These are phyloP conservation scores for Cosmopolites sordidus DNA, from an alignment of 2,888 invertebrate genomes.

Conservation along the genomic window DNA sequence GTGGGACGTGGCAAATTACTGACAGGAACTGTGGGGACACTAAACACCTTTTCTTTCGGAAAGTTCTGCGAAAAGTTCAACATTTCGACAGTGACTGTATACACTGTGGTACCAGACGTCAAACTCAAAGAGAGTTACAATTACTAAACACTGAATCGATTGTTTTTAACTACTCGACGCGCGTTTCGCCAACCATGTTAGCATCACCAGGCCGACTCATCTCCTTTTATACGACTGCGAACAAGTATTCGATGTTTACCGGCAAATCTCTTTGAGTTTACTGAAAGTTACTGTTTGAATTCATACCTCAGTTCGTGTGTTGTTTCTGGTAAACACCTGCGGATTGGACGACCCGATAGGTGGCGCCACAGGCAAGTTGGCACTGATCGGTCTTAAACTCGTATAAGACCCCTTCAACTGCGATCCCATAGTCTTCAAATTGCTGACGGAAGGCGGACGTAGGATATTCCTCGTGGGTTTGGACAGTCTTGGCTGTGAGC, in stretches of 20 bases:
- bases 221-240: no score
- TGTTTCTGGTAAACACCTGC: constrained; percentile 23
- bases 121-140: no score
- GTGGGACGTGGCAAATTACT: constrained; percentile 46
- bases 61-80: background rate
- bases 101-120: no score
- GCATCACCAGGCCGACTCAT: no score
- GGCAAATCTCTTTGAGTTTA: constrained; percentile 1
- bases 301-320: constrained; percentile 20
- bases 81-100: no score
- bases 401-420: constrained; percentile 44
- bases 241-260: no score
- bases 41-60: constrained; percentile 20
- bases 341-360: constrained; percentile 28
- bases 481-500: constrained; percentile 30
- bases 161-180: no score
- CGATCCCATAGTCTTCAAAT: constrained; percentile 40
- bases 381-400: constrained; percentile 40
- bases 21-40: constrained; percentile 16
- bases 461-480: constrained; percentile 20
- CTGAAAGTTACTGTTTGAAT: no score
- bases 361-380: constrained; percentile 40
- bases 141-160: no score
- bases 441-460: constrained; percentile 26
- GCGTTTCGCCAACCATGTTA: no score